Evolutionary conservation across 1,140 invertebrate genomes (phyloP), one percentile per base, ranked within the genome.

Genomic region (Drosophila pachea): DNA sequence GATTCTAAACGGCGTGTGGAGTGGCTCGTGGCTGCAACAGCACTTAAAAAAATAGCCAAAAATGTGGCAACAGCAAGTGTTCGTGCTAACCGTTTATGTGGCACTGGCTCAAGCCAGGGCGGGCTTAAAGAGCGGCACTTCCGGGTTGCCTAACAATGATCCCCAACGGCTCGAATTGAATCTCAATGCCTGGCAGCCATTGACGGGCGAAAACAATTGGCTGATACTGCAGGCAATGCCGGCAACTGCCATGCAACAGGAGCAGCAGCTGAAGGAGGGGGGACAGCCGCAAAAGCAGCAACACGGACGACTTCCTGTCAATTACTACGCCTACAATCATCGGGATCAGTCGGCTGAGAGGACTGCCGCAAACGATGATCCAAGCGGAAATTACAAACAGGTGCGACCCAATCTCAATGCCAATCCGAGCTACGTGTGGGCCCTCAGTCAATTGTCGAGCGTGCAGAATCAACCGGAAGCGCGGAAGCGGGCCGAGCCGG

Each of bases 291-390:
- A 12, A 29, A 35, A 65, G 29, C 43, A 63, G 40, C 63, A 62
- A 36, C 48, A 45, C 7, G 61, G 68, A 61, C 66, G 62, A 75
- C 79, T 72, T 87, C 84, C 78, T 75, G 66, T 69, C 69, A 78
- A 81, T 81, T 87, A 87, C 68, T 87, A 84, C 60, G 76, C 84
- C 66, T 84, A 87, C 79, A 87, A 87, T 71, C 86, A 84, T 45
- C 79, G 84, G 12, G 84, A 81, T 68, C 79, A 87, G 58, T 38
- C 67, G 16, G 73, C 68, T 40, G 58, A 7, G 49, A n/a, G 54
- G 32, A 31, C 55, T 16, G 29, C 58, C 49, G 43, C 66, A 12
- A 65, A 58, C 38, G 48, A 35, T 47, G 66, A 22, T 54, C 36
- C 14, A 38, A 58, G 16, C 66, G 84, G 84, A 87, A 87, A 87